Evolutionary conservation across 2,888 invertebrate genomes (phyloP), one percentile per base, ranked within the genome.

Genomic region (Hypercompe scribonia): DNA sequence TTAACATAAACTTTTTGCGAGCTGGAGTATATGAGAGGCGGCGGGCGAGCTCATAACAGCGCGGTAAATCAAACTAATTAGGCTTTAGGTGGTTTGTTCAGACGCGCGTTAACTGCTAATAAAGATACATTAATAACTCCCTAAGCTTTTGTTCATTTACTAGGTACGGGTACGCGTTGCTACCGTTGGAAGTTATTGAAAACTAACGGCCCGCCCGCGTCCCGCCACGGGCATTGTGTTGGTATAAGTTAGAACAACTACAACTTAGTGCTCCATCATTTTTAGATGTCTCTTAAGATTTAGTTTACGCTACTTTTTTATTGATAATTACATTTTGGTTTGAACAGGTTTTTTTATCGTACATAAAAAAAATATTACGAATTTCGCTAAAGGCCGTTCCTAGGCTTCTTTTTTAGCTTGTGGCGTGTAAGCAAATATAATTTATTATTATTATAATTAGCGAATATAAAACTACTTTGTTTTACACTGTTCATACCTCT

Each of bases 31-130:
- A 31, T n/a, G 33, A 33, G 61, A n/a, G 61, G 4, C 33, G 66
- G 66, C 63, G 31, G 42, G 28, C 36, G 18, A 63, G 50, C 68
- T 72, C 68, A 72, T 68, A 67, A 72, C 34, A 24, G 64, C 72
- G 72, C 54, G 36, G 36, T 72, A 68, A 68, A 72, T 72, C 72
- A 68, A 54, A 68, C 36, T 46, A 72, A 72, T 72, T 68, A 50
- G 70, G 24, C 46, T 72, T 72, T 63, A 68, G 63, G 33, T 63
- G 68, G 39, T 64, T 50, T 64, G 50, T 28, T 50, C 42, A 36
- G 63, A 66, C 39, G 46, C 54, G 42, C 36, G n/a, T 50, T 71
- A 71, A 66, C 66, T 64, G 36, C 24, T 68, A 64, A 72, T 72
- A 66, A 65, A 21, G 65, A 58, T 31, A 58, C 65, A 71, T 71